Evolutionary conservation across 2,888 invertebrate species (phyloP).

Genomic region (Mechanitis messenoides): DNA sequence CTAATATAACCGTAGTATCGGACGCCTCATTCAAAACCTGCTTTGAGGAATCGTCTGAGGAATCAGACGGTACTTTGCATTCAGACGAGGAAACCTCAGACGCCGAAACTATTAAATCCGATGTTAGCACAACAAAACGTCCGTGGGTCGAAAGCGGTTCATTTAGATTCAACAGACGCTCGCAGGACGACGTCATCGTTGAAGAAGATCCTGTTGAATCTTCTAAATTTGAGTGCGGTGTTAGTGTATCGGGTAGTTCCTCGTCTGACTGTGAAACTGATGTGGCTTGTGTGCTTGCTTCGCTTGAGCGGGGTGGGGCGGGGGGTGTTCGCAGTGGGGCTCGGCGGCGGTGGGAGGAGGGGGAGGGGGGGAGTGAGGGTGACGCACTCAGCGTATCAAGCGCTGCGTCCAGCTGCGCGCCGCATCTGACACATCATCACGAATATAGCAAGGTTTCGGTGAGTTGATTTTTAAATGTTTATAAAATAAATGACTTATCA

Average conservation of each 20-base stretch:
- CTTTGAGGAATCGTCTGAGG: constrained; percentile 61
- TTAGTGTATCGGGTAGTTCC: constrained; percentile 57
- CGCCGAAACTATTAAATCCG: constrained; percentile 65
- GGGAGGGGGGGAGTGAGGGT: constrained; percentile 65
- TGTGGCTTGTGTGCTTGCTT: constrained; percentile 45
- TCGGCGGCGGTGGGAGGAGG: constrained; percentile 69
- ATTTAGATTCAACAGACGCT: constrained; percentile 55
- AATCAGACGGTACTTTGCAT: constrained; percentile 61
- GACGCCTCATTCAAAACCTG: constrained; percentile 65
- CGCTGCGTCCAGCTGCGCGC: constrained; percentile 69
- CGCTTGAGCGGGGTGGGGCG: constrained; percentile 69
- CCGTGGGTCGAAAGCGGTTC: constrained; percentile 71
- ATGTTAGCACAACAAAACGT: constrained; percentile 57
- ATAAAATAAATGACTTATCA: too few species aligned
- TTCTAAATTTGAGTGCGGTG: constrained; percentile 60
- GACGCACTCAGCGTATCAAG: constrained; percentile 70
- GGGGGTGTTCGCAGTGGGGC: constrained; percentile 74
- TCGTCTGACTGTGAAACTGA: constrained; percentile 41
- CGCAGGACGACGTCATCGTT: constrained; percentile 43
- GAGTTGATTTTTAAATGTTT: constrained; percentile 35
- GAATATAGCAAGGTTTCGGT: constrained; percentile 72
- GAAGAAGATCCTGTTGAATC: constrained; percentile 50
- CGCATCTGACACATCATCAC: constrained; percentile 63
- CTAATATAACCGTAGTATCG: constrained; percentile 61
- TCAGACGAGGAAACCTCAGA: constrained; percentile 66